Evolutionary conservation across 2,888 invertebrate species (phyloP).

Genomic region (Punctoribates punctum): DNA sequence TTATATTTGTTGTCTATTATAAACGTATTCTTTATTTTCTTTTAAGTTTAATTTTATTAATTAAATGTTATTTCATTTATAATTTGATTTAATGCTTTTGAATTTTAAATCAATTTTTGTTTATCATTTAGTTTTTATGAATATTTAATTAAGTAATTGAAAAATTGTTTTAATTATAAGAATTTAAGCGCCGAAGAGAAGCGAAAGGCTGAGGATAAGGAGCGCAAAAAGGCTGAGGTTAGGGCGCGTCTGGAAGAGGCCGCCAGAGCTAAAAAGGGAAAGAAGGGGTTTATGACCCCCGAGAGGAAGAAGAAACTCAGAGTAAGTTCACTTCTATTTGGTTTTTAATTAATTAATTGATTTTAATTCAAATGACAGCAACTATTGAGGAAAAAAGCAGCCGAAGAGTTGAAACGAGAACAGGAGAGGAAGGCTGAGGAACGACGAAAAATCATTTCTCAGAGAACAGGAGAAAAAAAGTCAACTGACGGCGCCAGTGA

Average conservation of each 20-base stretch:
- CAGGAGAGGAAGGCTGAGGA: slow-evolving; percentile 50
- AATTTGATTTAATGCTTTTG: background rate
- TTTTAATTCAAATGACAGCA: slow-evolving; percentile 42
- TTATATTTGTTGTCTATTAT: too few relatives aligned
- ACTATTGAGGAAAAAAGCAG: slow-evolving; percentile 49
- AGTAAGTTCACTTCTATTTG: slow-evolving; percentile 51
- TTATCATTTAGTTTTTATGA: background rate
- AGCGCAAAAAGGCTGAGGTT: slow-evolving; percentile 98
- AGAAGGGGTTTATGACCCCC: slow-evolving; percentile 59
- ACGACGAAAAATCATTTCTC: slow-evolving; percentile 47
- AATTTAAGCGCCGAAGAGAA: slow-evolving; percentile 69
- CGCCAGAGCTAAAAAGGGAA: slow-evolving; percentile 71
- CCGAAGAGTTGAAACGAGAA: slow-evolving; percentile 50
- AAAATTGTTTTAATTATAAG: background rate
- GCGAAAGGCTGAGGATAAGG: slow-evolving; percentile 96
- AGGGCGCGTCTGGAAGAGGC: slow-evolving; percentile 98
- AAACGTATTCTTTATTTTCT: too few relatives aligned
- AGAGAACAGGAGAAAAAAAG: slow-evolving; percentile 48
- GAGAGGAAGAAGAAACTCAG: slow-evolving; percentile 60
- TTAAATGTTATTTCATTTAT: background rate
- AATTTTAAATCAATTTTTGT: background rate
- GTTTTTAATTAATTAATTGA: slow-evolving; percentile 3
- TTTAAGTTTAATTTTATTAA: background rate
- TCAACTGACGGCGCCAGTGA: slow-evolving; percentile 47
- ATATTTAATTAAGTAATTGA: background rate